A percentile compares a stretch with the other conserved stretches of the same genome.
Evolutionary conservation across 2,888 invertebrate genomes (phyloP).

Genomic region (Mantis religiosa): DNA sequence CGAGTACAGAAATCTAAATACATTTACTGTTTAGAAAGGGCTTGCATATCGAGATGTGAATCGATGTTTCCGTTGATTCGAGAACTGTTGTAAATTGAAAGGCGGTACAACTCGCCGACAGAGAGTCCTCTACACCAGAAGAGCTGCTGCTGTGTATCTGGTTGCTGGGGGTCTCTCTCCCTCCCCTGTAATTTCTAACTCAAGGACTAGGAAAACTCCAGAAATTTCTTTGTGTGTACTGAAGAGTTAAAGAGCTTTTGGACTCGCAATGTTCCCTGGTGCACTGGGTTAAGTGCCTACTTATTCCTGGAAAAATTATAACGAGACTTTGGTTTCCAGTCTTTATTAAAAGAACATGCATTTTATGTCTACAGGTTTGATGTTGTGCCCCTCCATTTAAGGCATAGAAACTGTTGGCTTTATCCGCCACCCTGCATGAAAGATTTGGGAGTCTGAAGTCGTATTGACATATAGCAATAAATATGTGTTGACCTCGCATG

Average conservation of each 20-base stretch:
- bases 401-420: too few species aligned
- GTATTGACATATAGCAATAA: too few species aligned
- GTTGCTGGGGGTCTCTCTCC: neutral
- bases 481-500: too few species aligned
- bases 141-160: neutral
- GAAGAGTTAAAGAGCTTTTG: neutral
- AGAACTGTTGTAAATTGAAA: too few species aligned
- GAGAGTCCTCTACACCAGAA: neutral
- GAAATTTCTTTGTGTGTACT: neutral
- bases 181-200: neutral
- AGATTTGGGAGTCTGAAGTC: too few species aligned
- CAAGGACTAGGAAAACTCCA: neutral
- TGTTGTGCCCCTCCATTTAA: too few species aligned
- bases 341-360: neutral
- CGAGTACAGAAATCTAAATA: too few species aligned
- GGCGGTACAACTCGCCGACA: too few species aligned
- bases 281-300: neutral
- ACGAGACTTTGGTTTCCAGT: neutral
- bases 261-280: neutral
- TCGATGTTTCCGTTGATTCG: too few species aligned
- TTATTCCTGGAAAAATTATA: neutral
- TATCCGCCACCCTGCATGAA: too few species aligned
- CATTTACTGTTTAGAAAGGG: too few species aligned
- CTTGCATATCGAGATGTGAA: too few species aligned
- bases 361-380: neutral